Percentiles rank a stretch among this genome's conserved stretches.
These are phyloP conservation scores for Galemys pyrenaicus DNA, from an alignment of 2,113 vertebrate genomes.

Conservation along the genomic window DNA sequence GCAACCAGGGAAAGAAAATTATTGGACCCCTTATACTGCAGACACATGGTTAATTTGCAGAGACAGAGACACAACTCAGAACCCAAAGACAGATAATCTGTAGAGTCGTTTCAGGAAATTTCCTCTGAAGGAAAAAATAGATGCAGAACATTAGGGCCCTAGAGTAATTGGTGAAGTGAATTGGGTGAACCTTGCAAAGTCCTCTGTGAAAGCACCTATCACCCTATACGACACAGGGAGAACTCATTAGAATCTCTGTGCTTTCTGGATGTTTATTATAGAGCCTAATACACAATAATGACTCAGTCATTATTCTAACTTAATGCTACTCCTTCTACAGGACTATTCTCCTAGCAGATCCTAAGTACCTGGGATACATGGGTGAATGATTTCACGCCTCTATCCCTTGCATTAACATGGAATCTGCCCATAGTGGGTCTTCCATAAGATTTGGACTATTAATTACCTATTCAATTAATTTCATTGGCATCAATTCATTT, in stretches of 20 bases:
- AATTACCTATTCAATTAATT: background rate
- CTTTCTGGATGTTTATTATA: background rate
- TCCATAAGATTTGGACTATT: background rate
- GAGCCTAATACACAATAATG: background rate
- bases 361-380: background rate
- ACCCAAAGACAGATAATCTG: background rate
- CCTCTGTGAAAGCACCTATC: background rate
- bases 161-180: background rate
- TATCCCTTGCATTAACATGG: background rate
- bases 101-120: background rate
- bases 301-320: background rate
- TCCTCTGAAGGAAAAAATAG: background rate
- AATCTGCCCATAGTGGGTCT: background rate
- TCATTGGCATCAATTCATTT: background rate
- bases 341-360: background rate
- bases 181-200: background rate
- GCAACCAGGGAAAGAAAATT: background rate
- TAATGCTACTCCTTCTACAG: background rate
- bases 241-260: background rate
- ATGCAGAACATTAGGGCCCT: background rate
- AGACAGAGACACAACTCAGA: background rate
- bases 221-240: background rate
- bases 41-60: background rate
- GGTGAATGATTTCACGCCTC: background rate
- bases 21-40: background rate